These are phyloP conservation scores for Cyanoliseus patagonus DNA, from an alignment of 2,113 vertebrate genomes.

Conservation along the genomic window DNA sequence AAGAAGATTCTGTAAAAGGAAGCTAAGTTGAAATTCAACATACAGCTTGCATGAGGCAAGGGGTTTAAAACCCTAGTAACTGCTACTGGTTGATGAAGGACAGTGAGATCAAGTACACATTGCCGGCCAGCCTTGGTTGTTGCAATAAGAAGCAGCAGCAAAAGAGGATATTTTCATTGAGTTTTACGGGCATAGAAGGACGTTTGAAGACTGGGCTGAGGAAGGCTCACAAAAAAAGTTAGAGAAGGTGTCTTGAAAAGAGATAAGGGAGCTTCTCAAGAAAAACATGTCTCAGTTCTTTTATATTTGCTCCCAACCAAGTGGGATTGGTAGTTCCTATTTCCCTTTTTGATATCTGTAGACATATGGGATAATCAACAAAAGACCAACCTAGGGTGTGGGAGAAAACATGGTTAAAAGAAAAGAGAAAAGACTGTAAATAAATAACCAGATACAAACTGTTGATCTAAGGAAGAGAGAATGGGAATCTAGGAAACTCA, in stretches of 20 bases:
- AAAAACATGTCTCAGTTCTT: neutral
- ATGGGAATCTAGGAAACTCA: neutral
- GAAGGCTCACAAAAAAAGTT: neutral
- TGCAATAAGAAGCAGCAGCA: neutral
- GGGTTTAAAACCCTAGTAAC: neutral
- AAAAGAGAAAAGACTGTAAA: neutral
- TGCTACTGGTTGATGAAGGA: neutral
- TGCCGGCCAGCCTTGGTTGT: neutral
- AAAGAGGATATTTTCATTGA: neutral
- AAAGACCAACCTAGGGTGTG: neutral
- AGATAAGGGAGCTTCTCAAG: neutral
- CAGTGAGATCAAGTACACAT: fast-evolving
- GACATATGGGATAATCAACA: neutral
- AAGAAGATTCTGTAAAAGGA: neutral
- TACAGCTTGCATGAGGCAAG: neutral
- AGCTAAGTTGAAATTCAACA: neutral
- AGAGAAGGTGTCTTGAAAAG: neutral
- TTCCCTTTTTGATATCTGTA: neutral
- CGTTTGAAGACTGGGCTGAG: neutral
- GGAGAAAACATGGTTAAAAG: neutral
- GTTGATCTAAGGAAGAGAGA: neutral
- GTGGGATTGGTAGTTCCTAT: neutral
- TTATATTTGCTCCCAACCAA: fast-evolving
- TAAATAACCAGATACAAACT: neutral
- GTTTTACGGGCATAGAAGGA: neutral